Base-by-base conservation (phyloP, 2,888 invertebrate species). In the Drosophila affinis region DNA sequence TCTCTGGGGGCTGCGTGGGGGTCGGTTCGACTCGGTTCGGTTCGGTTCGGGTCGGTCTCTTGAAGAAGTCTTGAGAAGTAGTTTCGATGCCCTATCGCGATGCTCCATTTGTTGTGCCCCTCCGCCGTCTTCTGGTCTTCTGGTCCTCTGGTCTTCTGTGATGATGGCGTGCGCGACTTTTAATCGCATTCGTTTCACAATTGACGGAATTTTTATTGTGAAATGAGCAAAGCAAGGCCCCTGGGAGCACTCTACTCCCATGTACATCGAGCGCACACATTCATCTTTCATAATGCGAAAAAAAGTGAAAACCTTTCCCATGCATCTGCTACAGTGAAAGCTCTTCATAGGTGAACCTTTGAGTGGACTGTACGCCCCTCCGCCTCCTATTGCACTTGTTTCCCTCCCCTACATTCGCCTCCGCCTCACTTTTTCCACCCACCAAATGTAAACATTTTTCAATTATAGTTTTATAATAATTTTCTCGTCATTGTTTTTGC, bases 161-260 rank as follows among this genome's bases (percentile, higher is more conserved):
- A 46, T 44, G 9, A 77, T 78, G 87, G 84, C 85, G 73, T 77
- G 89, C 75, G 64, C 73, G 75, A 74, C 87, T 88, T 85, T 88
- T 88, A 87, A 88, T 89, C 85, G 88, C 85, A 87, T 88, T 88
- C 89, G 87, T 73, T 83, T 87, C 84, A 39, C 39, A 88, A 84
- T 88, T 88, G 84, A 78, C 81, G 85, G 87, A 83, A 88, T 84
- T 78, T 39, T 84, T 73, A 87, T 85, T 88, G 85, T 88, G 79
- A 88, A 88, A 87, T 79, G 69, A 39, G 34, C 34, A 39, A 39
- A 39, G 39, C 39, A 53, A 77, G 73, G 86, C 69, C 87, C 79
- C 73, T 72, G 71, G 81, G 84, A 75, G 70, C 29, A 32, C 14
- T 46, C 34, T 48, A 39, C 39, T n/a, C 39, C 45, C 60, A 67